A percentile compares a stretch with the other conserved stretches of the same genome.
Evolutionary conservation across 2,113 vertebrate species (phyloP).

Genomic region (Dasyprocta punctata): DNA sequence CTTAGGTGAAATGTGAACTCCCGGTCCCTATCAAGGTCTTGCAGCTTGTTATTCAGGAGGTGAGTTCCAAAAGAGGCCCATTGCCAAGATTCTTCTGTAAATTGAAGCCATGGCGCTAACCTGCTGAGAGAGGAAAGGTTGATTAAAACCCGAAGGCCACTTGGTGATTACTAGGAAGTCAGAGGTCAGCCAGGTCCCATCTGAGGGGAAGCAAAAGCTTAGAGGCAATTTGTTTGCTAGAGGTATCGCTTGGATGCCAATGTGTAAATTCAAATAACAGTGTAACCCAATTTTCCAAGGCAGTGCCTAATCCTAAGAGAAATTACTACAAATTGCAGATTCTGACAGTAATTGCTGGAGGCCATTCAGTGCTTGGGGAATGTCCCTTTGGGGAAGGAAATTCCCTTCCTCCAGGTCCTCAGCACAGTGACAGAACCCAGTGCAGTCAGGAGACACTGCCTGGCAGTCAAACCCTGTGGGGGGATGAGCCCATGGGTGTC

Average conservation of each 20-base stretch:
- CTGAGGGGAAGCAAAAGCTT: neutral
- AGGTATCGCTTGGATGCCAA: slow-evolving; percentile 28
- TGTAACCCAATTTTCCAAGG: slow-evolving; percentile 63
- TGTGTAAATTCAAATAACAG: slow-evolving; percentile 58
- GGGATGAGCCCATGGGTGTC: neutral
- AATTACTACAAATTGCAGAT: slow-evolving; percentile 53
- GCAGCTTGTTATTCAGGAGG: slow-evolving; percentile 35
- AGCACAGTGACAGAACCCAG: neutral
- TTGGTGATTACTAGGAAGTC: neutral
- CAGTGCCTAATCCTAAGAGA: slow-evolving; percentile 61
- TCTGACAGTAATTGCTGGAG: slow-evolving; percentile 45
- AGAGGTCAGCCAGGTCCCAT: neutral
- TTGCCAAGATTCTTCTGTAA: slow-evolving; percentile 55
- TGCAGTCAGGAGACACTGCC: neutral
- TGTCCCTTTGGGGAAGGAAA: neutral
- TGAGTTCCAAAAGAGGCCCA: neutral
- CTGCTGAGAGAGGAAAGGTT: slow-evolving; percentile 81
- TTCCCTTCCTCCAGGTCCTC: neutral
- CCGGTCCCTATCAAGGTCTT: neutral
- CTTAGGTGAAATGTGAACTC: neutral
- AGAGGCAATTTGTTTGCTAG: slow-evolving; percentile 49
- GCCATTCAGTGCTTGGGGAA: neutral
- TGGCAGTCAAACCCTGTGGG: neutral
- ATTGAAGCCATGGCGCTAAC: slow-evolving; percentile 68
- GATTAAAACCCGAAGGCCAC: slow-evolving; percentile 65